A percentile compares a stretch with the other conserved stretches of the same genome.
These are phyloP conservation scores for Acrocephalus scirpaceus DNA, from an alignment of 2,797 vertebrate species.

Conservation along the genomic window DNA sequence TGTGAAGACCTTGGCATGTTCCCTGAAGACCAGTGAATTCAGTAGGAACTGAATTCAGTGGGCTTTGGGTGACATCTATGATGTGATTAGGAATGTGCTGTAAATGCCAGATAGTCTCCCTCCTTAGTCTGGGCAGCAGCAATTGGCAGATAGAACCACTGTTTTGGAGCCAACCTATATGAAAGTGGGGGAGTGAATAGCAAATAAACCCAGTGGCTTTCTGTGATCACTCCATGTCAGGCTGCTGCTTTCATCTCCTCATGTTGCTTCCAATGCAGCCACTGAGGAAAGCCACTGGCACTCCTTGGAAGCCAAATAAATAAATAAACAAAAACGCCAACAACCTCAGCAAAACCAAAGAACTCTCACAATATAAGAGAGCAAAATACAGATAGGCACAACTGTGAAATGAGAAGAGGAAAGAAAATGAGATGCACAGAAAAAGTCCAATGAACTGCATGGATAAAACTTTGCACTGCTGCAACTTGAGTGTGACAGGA, in stretches of 20 bases:
- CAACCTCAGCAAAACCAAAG: not conserved
- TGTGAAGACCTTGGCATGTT: not conserved
- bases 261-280: not conserved
- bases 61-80: not conserved
- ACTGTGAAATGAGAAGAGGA: not conserved
- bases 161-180: not conserved
- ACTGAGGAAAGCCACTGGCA: not conserved
- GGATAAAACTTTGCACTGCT: not conserved
- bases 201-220: not conserved
- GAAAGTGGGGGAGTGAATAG: not conserved
- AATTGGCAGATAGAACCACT: not conserved
- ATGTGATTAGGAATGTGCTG: not conserved
- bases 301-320: not conserved
- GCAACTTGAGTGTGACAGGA: not conserved
- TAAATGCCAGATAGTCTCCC: not conserved
- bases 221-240: accelerated
- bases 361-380: not conserved
- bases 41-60: not conserved
- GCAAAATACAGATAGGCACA: not conserved
- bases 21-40: not conserved
- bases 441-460: not conserved
- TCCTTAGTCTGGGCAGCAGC: not conserved
- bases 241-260: not conserved
- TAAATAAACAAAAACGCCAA: not conserved
- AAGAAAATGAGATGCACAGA: not conserved